Percentiles rank a stretch among this genome's conserved stretches.
These are phyloP conservation scores for Agrochola lychnidis DNA, from an alignment of 2,888 invertebrate species.

Conservation along the genomic window DNA sequence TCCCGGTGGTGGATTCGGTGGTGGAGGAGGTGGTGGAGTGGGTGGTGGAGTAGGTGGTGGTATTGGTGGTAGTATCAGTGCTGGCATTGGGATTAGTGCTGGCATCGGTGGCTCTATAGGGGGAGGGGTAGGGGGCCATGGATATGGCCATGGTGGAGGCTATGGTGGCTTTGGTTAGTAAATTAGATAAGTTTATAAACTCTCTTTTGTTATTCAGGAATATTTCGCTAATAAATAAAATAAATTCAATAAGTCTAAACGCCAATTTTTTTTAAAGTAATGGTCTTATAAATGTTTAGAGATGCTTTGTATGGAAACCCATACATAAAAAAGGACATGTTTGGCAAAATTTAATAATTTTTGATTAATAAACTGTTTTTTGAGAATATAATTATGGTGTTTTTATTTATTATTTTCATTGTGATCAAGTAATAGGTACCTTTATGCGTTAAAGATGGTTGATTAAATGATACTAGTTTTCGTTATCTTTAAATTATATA, in stretches of 20 bases:
- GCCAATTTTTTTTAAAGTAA: no score
- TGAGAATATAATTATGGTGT: no score
- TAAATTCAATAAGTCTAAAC: neutral
- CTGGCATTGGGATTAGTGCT: constrained; percentile 7
- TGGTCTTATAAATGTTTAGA: neutral
- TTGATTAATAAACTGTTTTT: neutral
- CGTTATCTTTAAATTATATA: neutral
- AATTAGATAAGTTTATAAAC: neutral
- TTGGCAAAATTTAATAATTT: no score
- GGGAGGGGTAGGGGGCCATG: neutral
- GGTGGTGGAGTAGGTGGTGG: constrained; percentile 4
- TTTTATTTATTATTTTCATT: neutral
- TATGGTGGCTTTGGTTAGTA: constrained; percentile 4
- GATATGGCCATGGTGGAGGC: constrained; percentile 14
- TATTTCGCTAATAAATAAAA: neutral
- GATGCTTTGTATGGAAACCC: neutral
- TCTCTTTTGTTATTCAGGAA: neutral
- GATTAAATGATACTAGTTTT: neutral
- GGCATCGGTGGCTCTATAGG: constrained; percentile 20
- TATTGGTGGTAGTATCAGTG: constrained; percentile 3
- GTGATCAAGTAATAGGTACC: no score
- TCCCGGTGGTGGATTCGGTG: neutral
- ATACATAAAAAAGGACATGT: neutral
- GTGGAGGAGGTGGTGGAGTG: neutral
- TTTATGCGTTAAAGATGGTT: neutral